Evolutionary conservation across 2,113 vertebrate species (phyloP).

Genomic region (Rynchops niger): DNA sequence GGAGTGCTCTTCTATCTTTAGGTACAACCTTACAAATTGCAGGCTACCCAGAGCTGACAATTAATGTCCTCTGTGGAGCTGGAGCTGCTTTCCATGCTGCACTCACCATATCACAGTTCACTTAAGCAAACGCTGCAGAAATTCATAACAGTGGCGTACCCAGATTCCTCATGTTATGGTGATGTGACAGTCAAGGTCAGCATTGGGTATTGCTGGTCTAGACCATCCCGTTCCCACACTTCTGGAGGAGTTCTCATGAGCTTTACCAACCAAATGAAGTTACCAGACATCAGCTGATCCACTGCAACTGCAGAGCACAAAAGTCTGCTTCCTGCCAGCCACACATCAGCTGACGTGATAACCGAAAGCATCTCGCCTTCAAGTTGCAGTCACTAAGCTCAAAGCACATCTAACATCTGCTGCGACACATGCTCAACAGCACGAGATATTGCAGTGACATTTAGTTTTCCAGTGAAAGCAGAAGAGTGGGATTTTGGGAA

Average conservation of each 20-base stretch:
- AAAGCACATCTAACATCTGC: neutral
- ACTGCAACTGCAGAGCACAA: neutral
- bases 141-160: neutral
- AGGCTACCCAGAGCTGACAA: neutral
- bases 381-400: neutral
- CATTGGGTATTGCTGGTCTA: neutral
- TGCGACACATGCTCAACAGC: neutral
- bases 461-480: neutral
- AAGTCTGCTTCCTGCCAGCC: neutral
- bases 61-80: neutral
- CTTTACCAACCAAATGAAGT: neutral
- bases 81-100: neutral
- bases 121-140: neutral
- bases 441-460: neutral
- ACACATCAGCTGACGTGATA: neutral
- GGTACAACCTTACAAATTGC: neutral
- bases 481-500: neutral
- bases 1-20: neutral
- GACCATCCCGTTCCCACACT: neutral
- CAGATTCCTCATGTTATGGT: neutral
- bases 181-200: neutral
- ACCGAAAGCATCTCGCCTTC: neutral
- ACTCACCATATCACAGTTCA: neutral
- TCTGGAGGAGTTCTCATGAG: neutral
- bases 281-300: constrained; percentile 20